Conservation (phyloP, 2,888 invertebrate genomes). For the Eretmocerus hayati region DNA sequence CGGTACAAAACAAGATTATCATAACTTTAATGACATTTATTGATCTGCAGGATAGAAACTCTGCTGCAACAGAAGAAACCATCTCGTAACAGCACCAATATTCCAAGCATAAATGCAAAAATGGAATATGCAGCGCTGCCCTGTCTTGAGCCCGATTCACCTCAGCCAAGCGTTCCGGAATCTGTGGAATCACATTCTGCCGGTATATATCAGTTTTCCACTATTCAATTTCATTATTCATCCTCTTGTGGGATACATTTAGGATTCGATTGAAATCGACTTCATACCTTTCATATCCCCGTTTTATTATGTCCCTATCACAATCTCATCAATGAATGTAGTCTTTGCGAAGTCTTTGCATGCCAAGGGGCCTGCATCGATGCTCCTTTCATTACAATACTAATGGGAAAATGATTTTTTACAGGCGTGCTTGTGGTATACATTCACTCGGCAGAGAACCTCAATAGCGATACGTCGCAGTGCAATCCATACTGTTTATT, state of each 20-base stretch:
- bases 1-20: too few relatives aligned
- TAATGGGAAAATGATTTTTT: background rate
- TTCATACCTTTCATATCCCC: background rate
- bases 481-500: constrained; percentile 53
- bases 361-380: too few relatives aligned
- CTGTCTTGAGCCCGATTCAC: constrained; percentile 41
- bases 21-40: too few relatives aligned
- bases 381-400: too few relatives aligned
- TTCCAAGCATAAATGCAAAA: constrained; percentile 41
- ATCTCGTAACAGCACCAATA: constrained; percentile 35
- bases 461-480: constrained; percentile 44
- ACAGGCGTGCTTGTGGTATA: constrained; percentile 50
- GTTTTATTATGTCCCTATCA: background rate
- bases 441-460: constrained; percentile 50
- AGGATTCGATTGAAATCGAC: too few relatives aligned
- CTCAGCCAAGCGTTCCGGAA: constrained; percentile 34
- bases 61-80: constrained; percentile 44
- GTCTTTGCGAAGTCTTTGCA: too few relatives aligned
- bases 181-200: constrained; percentile 30
- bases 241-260: background rate
- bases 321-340: too few relatives aligned
- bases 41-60: constrained; percentile 46
- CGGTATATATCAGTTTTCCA: constrained; percentile 31
- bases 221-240: background rate
- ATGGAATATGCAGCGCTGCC: constrained; percentile 48